Evolutionary conservation across 2,797 vertebrate genomes (phyloP).

Genomic region (Manis crassicaudata): DNA sequence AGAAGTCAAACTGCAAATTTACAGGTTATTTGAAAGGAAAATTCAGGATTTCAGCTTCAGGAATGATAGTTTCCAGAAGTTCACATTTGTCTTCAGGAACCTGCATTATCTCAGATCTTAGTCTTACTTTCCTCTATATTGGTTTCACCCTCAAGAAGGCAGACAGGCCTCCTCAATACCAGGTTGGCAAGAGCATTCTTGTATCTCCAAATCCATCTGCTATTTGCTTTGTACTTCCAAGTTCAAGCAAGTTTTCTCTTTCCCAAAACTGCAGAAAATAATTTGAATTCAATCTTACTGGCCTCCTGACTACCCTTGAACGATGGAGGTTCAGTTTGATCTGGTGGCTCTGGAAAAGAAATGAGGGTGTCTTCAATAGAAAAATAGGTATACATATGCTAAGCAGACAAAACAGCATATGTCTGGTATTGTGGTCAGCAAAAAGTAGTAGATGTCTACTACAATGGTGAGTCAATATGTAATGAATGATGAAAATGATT

Average conservation of each 20-base stretch:
- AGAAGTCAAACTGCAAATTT: background rate
- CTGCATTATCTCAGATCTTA: background rate
- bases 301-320: rapidly evolving
- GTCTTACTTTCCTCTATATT: background rate
- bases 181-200: background rate
- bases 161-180: background rate
- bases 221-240: background rate
- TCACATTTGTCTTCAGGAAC: background rate
- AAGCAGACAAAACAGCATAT: background rate
- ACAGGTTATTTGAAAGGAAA: background rate
- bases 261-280: background rate
- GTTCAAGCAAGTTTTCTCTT: background rate
- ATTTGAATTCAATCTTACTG: background rate
- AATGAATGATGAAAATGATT: background rate
- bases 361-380: background rate
- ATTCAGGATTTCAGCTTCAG: background rate
- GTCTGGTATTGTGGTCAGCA: background rate
- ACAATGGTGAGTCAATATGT: background rate
- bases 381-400: background rate
- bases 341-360: background rate
- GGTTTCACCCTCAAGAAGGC: background rate
- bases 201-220: background rate
- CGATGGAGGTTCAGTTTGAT: background rate
- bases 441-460: background rate
- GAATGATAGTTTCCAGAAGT: background rate